Percentiles rank a stretch among this genome's conserved stretches.
These are phyloP conservation scores for Nasonovia ribisnigri DNA, from an alignment of 2,888 invertebrate genomes.

Conservation along the genomic window DNA sequence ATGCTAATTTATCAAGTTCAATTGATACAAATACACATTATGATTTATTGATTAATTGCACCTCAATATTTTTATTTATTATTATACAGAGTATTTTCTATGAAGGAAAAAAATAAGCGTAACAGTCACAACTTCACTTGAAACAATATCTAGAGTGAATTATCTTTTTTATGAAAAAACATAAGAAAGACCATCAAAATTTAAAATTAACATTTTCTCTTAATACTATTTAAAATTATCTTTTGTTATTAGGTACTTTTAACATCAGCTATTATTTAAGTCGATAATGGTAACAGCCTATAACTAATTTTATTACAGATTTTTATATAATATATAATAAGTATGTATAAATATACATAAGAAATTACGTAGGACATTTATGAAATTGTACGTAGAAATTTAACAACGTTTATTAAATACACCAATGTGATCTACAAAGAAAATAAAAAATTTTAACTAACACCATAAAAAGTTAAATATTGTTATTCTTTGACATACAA, in stretches of 20 bases:
- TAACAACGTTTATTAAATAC: slow-evolving; percentile 56
- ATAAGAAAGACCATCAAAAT: slow-evolving; percentile 50
- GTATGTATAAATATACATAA: slow-evolving; percentile 34
- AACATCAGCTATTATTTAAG: slow-evolving; percentile 60
- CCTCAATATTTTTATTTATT: slow-evolving; percentile 50
- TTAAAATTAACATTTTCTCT: slow-evolving; percentile 37
- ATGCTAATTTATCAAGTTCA: slow-evolving; percentile 33
- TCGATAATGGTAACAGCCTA: slow-evolving; percentile 63
- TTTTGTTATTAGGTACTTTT: slow-evolving; percentile 39
- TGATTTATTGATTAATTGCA: slow-evolving; percentile 52
- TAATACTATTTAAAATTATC: slow-evolving; percentile 56
- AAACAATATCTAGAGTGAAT: slow-evolving; percentile 52
- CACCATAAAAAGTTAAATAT: slow-evolving; percentile 49
- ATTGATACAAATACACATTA: slow-evolving; percentile 22
- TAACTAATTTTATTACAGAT: slow-evolving; percentile 54
- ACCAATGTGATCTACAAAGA: slow-evolving; percentile 53
- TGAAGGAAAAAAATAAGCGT: slow-evolving; percentile 64
- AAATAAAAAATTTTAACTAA: slow-evolving; percentile 49
- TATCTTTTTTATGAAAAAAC: slow-evolving; percentile 44
- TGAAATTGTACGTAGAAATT: slow-evolving; percentile 48
- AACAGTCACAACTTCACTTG: slow-evolving; percentile 63
- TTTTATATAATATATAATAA: slow-evolving; percentile 39
- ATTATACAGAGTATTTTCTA: slow-evolving; percentile 65
- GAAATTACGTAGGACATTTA: slow-evolving; percentile 29
- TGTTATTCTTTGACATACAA: slow-evolving; percentile 51